Percentiles rank a stretch among this genome's conserved stretches.
Conservation (phyloP, 2,113 vertebrate genomes). For the Phoxinus phoxinus region DNA sequence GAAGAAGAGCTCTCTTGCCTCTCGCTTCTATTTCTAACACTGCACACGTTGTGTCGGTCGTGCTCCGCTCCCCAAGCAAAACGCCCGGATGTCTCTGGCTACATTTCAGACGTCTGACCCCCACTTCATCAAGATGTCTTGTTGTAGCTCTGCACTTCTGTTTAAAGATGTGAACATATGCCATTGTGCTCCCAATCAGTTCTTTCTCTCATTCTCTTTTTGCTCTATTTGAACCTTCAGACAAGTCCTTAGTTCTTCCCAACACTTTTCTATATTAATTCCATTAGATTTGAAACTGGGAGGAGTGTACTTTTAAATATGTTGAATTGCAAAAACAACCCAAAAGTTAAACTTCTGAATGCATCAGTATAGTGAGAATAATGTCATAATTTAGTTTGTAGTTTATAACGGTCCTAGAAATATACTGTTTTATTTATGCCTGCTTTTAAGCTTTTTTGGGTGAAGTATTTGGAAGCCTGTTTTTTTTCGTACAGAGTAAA, state of each 20-base stretch:
- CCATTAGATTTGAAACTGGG: not conserved
- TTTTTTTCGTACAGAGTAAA: not conserved
- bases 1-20: not conserved
- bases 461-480: not conserved
- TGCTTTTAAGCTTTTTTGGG: not conserved
- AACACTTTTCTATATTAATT: not conserved
- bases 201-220: not conserved
- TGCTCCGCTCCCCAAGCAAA: conserved; percentile 13
- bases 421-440: not conserved
- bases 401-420: not conserved
- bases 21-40: not conserved
- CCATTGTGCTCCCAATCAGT: not conserved
- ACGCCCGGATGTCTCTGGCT: conserved; percentile 6
- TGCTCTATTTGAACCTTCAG: not conserved
- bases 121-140: conserved; percentile 36
- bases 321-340: not conserved
- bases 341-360: not conserved
- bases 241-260: not conserved
- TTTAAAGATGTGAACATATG: conserved; percentile 27
- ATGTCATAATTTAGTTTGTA: not conserved
- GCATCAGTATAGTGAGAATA: not conserved
- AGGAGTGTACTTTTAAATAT: not conserved
- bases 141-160: conserved; percentile 8
- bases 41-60: not conserved
- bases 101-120: conserved; percentile 22